Evolutionary conservation across 2,797 vertebrate species (phyloP).

Genomic region (Podarcis siculus): DNA sequence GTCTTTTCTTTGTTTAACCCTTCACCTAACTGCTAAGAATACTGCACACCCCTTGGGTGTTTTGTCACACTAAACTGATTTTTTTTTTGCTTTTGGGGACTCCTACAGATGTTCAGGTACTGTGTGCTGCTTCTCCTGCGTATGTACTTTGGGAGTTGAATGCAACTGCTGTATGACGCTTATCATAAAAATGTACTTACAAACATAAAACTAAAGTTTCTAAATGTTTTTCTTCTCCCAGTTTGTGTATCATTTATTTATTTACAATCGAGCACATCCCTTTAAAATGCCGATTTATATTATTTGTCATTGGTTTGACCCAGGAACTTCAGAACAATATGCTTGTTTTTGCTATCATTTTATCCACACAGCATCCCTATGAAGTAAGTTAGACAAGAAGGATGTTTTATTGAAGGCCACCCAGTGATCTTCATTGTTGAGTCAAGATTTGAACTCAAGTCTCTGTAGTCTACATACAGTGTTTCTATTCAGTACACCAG

Average conservation of each 20-base stretch:
- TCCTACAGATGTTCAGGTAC: constrained; percentile 70
- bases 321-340: constrained; percentile 55
- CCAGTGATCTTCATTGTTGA: background rate
- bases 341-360: constrained; percentile 62
- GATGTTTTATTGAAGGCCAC: background rate
- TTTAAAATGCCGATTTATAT: constrained; percentile 52
- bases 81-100: constrained; percentile 47
- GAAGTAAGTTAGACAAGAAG: background rate
- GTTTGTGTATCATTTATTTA: constrained; percentile 43
- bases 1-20: constrained; percentile 33
- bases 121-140: constrained; percentile 62
- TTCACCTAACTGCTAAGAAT: constrained; percentile 48
- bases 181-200: constrained; percentile 58
- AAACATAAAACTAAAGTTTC: constrained; percentile 55
- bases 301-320: constrained; percentile 57
- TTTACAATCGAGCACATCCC: constrained; percentile 41
- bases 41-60: constrained; percentile 57
- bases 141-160: constrained; percentile 64
- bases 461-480: background rate
- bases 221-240: constrained; percentile 48
- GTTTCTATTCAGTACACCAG: background rate
- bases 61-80: constrained; percentile 50
- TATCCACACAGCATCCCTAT: background rate
- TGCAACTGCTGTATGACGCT: constrained; percentile 58
- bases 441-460: background rate